Percentiles rank a stretch among this genome's conserved stretches.
phyloP scores from a whole-genome alignment of 2,113 vertebrate species.

The Talpa occidentalis region DNA sequence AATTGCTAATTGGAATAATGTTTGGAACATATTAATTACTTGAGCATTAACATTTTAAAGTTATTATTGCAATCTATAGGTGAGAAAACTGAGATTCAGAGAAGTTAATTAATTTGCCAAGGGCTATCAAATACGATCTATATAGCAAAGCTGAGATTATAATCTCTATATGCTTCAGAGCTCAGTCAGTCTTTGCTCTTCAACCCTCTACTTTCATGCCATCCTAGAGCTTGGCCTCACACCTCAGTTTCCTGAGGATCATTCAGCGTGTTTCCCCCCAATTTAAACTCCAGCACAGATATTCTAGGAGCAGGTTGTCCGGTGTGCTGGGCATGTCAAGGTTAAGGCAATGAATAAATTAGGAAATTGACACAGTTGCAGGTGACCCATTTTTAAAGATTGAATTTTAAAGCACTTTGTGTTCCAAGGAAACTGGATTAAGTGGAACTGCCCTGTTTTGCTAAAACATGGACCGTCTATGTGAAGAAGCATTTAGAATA shows the following conservation, averaged over 20 bases:
- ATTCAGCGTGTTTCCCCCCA: not conserved
- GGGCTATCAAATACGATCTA: not conserved
- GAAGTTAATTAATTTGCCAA: not conserved
- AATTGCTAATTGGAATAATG: not conserved
- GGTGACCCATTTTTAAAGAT: conserved; percentile 71
- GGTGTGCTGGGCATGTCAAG: conserved; percentile 23
- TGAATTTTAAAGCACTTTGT: conserved; percentile 54
- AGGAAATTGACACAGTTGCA: conserved; percentile 54
- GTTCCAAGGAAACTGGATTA: conserved; percentile 64
- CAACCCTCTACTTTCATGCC: not conserved
- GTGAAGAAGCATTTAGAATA: conserved; percentile 59
- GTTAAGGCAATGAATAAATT: conserved; percentile 69
- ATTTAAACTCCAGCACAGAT: not conserved
- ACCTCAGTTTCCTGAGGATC: not conserved
- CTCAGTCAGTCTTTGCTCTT: not conserved
- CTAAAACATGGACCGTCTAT: conserved; percentile 37
- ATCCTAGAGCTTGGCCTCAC: not conserved
- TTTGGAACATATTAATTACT: not conserved
- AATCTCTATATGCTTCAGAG: not conserved
- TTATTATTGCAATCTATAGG: not conserved
- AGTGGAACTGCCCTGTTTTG: conserved; percentile 58
- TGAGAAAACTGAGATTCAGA: not conserved
- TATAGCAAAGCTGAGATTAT: not conserved
- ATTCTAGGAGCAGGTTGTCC: not conserved
- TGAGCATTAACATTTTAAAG: not conserved